Evolutionary conservation across 1,140 invertebrate genomes (phyloP).

Genomic region (Marisa cornuarietis): DNA sequence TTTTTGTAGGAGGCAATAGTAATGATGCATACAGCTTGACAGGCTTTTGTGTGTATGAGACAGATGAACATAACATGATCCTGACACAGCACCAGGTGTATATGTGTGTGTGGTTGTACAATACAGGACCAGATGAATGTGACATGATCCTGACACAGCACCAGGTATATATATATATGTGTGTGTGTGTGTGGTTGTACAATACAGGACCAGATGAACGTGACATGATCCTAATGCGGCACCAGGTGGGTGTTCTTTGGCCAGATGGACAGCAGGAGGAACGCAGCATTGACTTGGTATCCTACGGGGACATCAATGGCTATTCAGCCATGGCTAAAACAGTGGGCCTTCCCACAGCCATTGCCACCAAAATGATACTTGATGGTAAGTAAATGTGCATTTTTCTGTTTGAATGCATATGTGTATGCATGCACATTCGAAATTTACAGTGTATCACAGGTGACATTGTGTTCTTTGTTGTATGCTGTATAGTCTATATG

Average conservation of each 20-base stretch:
- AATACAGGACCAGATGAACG: constrained; percentile 80
- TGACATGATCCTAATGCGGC: constrained; percentile 92
- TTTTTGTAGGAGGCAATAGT: too few species aligned
- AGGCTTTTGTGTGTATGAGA: too few species aligned
- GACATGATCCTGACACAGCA: not conserved
- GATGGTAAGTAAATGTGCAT: constrained; percentile 75
- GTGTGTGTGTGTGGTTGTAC: not conserved
- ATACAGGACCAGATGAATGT: too few species aligned
- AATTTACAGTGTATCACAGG: too few species aligned
- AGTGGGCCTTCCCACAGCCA: constrained; percentile 95
- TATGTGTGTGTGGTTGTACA: too few species aligned
- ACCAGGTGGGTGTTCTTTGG: constrained; percentile 93
- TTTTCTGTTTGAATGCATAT: too few species aligned
- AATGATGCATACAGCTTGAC: too few species aligned
- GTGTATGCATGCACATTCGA: too few species aligned
- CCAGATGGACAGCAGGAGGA: constrained; percentile 84
- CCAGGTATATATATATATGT: not conserved
- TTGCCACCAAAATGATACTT: constrained; percentile 96
- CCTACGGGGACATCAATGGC: constrained; percentile 85
- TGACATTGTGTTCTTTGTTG: too few species aligned
- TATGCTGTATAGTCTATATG: too few species aligned
- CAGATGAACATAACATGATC: too few species aligned
- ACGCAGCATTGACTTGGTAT: constrained; percentile 90
- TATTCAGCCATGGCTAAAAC: constrained; percentile 98
- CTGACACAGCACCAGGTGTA: too few species aligned